Evolutionary conservation across 2,888 invertebrate species (phyloP), one percentile per base, ranked within the genome.

Genomic region (Patella caerulea): DNA sequence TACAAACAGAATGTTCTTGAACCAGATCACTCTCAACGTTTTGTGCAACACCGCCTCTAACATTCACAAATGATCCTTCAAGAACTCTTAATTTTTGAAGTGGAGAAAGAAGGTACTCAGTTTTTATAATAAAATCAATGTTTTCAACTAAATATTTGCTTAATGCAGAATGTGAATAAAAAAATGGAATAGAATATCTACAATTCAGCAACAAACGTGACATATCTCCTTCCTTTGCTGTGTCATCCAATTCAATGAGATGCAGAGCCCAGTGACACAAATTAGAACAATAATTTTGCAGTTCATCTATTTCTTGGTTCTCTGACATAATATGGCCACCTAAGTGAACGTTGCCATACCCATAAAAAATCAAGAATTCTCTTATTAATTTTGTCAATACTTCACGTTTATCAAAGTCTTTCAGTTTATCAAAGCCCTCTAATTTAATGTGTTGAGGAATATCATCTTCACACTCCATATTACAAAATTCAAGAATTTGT

Each of bases 221-320:
- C 14, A 78, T 34, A 69, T 82, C 81, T 29, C 82, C 78, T 73
- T 81, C 81, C 73, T 77, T 78, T n/a, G 78, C 81, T 72, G 79
- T 83, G 69, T 83, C 80, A 71, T 77, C 71, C 29, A 80, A 52
- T 78, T 79, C 79, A 19, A 74, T 55, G 11, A 78, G 55, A 55
- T 79, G 77, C 19, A 82, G 65, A 29, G 75, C 73, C 78, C 82
- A 78, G 29, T 82, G 82, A 54, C 78, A 77, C 14, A 80, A 71
- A 55, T 80, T 75, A 19, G 71, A 17, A 65, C 59, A 65, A 34
- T 79, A 74, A 70, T 76, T 76, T 45, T 70, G 73, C 65, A 79
- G 12, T 59, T 79, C 79, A 79, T 79, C 79, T 52, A 14, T 5
- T 19, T 59, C 54, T 45, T 7, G 45, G 45, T 7, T 45, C 45